Percentiles rank a stretch among this genome's conserved stretches.
phyloP scores from a whole-genome alignment of 2,888 invertebrate genomes.

The Conchocele bisecta region DNA sequence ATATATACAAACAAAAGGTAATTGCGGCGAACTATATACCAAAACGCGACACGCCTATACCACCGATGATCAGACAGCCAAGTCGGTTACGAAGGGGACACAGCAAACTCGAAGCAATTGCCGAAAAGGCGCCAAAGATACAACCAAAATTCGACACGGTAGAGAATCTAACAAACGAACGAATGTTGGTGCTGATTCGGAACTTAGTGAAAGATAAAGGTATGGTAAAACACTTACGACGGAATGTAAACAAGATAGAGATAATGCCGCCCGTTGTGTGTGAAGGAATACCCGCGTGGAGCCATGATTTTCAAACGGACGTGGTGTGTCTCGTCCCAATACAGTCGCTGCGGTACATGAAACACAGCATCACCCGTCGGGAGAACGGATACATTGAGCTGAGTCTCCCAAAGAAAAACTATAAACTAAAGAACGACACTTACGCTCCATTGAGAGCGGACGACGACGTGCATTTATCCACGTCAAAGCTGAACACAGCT shows the following conservation, averaged over 20 bases:
- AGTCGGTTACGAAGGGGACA: constrained; percentile 32
- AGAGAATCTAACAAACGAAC: constrained; percentile 51
- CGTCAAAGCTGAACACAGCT: constrained; percentile 64
- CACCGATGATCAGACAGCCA: constrained; percentile 36
- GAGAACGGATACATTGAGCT: constrained; percentile 48
- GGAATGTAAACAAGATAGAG: constrained; percentile 51
- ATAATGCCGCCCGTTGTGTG: constrained; percentile 38
- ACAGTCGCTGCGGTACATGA: constrained; percentile 46
- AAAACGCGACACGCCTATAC: constrained; percentile 52
- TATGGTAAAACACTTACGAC: constrained; percentile 34
- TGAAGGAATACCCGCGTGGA: constrained; percentile 54
- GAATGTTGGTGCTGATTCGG: constrained; percentile 40
- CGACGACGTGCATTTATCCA: constrained; percentile 67
- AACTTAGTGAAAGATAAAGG: constrained; percentile 50
- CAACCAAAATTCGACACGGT: constrained; percentile 21
- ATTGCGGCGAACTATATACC: constrained; percentile 19
- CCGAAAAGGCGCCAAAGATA: constrained; percentile 16
- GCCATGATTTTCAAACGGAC: constrained; percentile 38
- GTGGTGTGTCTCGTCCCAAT: constrained; percentile 46
- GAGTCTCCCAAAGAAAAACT: constrained; percentile 38
- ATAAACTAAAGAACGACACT: constrained; percentile 13
- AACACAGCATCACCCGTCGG: constrained; percentile 34
- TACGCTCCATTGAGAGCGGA: constrained; percentile 63
- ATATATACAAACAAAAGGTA: constrained; percentile 42
- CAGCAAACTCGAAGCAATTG: constrained; percentile 30